phyloP scores from a whole-genome alignment of 1,140 invertebrate species.

The Cardiocondyla obscurior region DNA sequence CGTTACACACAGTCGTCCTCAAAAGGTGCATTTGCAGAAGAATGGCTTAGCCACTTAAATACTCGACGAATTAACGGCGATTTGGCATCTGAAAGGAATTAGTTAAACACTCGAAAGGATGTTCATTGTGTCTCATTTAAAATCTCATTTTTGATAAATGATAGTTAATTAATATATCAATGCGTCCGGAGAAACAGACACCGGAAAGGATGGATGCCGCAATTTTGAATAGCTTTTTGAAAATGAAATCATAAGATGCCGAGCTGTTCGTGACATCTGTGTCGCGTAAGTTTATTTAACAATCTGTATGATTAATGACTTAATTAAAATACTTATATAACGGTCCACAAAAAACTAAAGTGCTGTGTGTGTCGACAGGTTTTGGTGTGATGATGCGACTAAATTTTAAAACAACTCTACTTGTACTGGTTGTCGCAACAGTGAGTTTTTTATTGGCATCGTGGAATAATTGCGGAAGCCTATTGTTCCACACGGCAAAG shows the following conservation, averaged over 20 bases:
- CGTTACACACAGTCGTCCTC: too few species aligned
- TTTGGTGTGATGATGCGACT: slow-evolving; percentile 82
- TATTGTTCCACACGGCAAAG: slow-evolving; percentile 82
- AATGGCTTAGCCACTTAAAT: background rate
- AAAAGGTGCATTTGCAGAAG: background rate
- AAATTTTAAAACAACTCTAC: slow-evolving; percentile 81
- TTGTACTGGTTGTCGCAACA: slow-evolving; percentile 78
- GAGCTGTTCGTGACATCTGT: background rate
- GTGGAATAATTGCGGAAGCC: slow-evolving; percentile 81
- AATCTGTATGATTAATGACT: background rate
- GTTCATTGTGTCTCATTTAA: background rate
- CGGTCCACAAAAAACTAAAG: background rate
- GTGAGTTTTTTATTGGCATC: slow-evolving; percentile 81
- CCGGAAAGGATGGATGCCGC: background rate
- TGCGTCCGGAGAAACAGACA: background rate
- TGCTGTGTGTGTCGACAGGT: slow-evolving; percentile 65
- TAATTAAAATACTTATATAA: background rate
- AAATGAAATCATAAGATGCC: slow-evolving; percentile 32
- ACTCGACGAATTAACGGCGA: background rate
- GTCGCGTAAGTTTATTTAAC: background rate
- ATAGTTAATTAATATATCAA: background rate
- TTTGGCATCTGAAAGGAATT: background rate
- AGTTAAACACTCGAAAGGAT: background rate
- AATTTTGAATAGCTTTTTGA: background rate
- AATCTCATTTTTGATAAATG: background rate